phyloP scores from a whole-genome alignment of 2,113 vertebrate genomes.

The Xiphophorus maculatus region DNA sequence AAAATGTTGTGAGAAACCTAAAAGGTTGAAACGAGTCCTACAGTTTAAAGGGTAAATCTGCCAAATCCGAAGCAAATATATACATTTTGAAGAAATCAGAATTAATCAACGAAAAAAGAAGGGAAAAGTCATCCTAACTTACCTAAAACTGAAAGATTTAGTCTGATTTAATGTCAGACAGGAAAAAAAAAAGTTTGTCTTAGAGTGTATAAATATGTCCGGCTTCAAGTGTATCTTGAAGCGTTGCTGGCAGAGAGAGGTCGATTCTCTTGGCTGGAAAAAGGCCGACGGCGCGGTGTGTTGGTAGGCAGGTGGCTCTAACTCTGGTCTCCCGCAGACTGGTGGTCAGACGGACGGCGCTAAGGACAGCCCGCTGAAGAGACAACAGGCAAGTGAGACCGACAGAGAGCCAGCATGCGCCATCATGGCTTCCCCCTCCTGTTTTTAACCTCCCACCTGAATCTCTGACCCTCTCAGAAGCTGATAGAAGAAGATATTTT shows the following conservation, averaged over 20 bases:
- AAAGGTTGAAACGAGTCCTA: not conserved
- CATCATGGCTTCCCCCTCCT: constrained; percentile 39
- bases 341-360: constrained; percentile 77
- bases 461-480: constrained; percentile 29
- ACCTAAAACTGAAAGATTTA: not conserved
- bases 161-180: not conserved
- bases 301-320: constrained; percentile 72
- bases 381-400: constrained; percentile 82
- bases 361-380: constrained; percentile 81
- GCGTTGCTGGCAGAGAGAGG: not conserved
- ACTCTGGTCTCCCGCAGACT: constrained; percentile 79
- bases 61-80: not conserved
- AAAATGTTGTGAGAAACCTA: not conserved
- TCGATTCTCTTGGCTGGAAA: constrained; percentile 1
- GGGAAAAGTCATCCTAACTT: not conserved
- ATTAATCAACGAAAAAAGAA: not conserved
- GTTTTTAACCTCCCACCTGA: constrained; percentile 27
- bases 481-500: constrained; percentile 1
- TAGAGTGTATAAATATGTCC: not conserved
- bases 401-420: constrained; percentile 73
- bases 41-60: not conserved
- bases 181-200: not conserved
- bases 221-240: not conserved
- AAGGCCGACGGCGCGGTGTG: constrained; percentile 40
- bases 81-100: not conserved